These are phyloP conservation scores for Glaucomys volans DNA, from an alignment of 2,113 vertebrate species.

Conservation along the genomic window DNA sequence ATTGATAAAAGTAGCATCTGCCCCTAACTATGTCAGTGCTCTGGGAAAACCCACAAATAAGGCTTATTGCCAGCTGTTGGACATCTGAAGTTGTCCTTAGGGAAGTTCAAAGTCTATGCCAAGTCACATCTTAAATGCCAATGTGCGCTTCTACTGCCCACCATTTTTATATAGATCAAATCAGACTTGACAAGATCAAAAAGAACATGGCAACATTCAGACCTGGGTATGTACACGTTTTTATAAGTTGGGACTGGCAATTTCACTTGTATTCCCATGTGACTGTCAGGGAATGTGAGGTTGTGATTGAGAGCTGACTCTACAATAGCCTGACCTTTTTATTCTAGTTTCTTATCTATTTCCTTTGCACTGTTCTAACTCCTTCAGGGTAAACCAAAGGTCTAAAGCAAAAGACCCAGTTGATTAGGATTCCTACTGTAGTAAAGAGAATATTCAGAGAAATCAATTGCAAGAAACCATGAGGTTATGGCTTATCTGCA, in stretches of 20 bases:
- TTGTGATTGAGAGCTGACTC: neutral
- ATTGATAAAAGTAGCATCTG: neutral
- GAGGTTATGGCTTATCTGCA: neutral
- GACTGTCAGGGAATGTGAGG: neutral
- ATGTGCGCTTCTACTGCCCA: neutral
- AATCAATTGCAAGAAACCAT: neutral
- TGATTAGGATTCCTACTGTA: neutral
- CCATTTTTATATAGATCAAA: conserved; percentile 1
- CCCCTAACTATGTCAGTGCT: too few species aligned
- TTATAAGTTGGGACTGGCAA: neutral
- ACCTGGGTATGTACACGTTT: neutral
- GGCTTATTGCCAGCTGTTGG: too few species aligned
- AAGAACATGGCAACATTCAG: neutral
- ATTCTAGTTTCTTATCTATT: neutral
- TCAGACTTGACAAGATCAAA: conserved; percentile 5
- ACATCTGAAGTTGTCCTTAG: neutral
- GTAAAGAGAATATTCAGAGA: neutral
- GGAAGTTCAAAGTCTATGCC: neutral
- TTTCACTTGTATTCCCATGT: neutral
- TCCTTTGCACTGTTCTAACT: neutral
- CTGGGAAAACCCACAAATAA: too few species aligned
- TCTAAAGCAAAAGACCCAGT: conserved; percentile 6
- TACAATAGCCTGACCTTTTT: neutral
- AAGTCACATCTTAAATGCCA: neutral
- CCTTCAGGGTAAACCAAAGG: neutral